Evolutionary conservation across 2,113 vertebrate genomes (phyloP), one percentile per base, ranked within the genome.

Genomic region (Lethenteron reissneri): DNA sequence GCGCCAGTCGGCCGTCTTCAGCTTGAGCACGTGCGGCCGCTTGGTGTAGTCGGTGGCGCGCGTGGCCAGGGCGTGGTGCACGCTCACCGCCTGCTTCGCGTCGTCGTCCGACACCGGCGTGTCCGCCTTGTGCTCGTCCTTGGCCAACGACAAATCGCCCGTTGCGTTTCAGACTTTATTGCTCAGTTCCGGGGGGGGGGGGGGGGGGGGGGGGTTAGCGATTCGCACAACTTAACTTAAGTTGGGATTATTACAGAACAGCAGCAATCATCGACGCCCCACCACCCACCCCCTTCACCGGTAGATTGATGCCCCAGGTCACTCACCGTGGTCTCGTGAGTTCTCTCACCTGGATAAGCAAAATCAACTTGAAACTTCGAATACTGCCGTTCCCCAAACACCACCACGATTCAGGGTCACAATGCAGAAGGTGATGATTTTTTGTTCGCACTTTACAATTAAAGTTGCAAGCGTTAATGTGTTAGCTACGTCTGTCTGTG

Each of bases 1-100:
- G 25, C 88, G 84, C 86, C 87, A 85, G 76, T 95, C 88, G 0
- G 89, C 88, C 0, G 90, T 91, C 77, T 92, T 87, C 74, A 95
- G 77, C 58, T 87, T 87, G 77, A 95, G 87, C 56, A 95, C 90
- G 0, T 92, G 74, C 0, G 87, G 87, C 72, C 80, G 85, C 77
- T 94, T 95, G 79, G 84, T 89, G 79, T 95, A 94, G 8, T 86
- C 79, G 5, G 75, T 75, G 4, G 87, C 91, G 0, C 73, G 78
- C 71, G 85, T 84, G 0, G 88, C 87, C 81, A 95, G 75, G 0
- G 88, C 83, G n/a, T 95, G 91, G 74, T 92, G 89, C 3, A 95
- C 78, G 3, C 88, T 88, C 64, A 94, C 76, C 1, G 87, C 84
- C 69, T 92, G 88, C 41, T 68, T 68, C 64, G 25, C n/a, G 25